phyloP scores from a whole-genome alignment of 2,113 vertebrate species.

The Pitta sordida region DNA sequence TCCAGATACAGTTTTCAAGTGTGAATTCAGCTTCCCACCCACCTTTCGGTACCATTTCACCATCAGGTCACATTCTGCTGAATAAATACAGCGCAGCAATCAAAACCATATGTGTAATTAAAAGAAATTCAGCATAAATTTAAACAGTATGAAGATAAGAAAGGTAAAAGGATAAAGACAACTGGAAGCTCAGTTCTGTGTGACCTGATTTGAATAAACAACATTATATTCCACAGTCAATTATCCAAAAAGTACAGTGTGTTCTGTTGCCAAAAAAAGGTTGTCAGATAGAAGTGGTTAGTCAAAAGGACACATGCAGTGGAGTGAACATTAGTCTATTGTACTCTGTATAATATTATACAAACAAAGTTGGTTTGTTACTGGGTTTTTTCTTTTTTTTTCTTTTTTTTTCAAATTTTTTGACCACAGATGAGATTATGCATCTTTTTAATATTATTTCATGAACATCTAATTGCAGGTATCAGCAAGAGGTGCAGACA shows the following conservation, averaged over 20 bases:
- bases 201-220: conserved; percentile 81
- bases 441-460: conserved; percentile 67
- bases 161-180: conserved; percentile 56
- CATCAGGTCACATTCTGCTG: conserved; percentile 14
- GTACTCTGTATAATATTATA: conserved; percentile 66
- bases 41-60: neutral
- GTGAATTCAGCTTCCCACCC: neutral
- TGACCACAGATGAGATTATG: conserved; percentile 56
- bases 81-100: conserved; percentile 42
- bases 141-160: conserved; percentile 33
- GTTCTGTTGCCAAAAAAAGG: conserved; percentile 74
- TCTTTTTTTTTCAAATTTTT: neutral
- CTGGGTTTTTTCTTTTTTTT: neutral
- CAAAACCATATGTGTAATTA: conserved; percentile 43
- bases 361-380: conserved; percentile 54
- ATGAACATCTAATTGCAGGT: conserved; percentile 72
- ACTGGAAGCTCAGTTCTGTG: conserved; percentile 62
- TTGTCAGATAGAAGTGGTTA: conserved; percentile 68
- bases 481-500: conserved; percentile 55
- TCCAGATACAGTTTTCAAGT: neutral
- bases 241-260: conserved; percentile 79
- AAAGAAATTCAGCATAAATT: conserved; percentile 20
- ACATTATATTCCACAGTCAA: conserved; percentile 74
- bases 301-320: conserved; percentile 67
- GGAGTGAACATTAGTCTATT: conserved; percentile 71